These are phyloP conservation scores for Hymenopus coronatus DNA, from an alignment of 2,888 invertebrate genomes.

Conservation along the genomic window DNA sequence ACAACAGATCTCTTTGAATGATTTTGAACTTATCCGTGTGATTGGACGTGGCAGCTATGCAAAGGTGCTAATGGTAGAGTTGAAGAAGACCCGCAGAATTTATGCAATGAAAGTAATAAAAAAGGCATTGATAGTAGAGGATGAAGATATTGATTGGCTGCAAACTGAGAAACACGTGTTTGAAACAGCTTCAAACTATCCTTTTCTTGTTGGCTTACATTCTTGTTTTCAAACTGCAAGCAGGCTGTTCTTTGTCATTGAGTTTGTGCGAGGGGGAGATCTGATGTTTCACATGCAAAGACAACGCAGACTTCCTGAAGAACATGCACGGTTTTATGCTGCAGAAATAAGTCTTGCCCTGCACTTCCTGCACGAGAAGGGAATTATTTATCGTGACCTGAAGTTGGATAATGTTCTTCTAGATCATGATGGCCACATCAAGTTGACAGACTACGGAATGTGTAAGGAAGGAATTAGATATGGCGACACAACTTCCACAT, in stretches of 20 bases:
- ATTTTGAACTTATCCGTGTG: slow-evolving; percentile 96
- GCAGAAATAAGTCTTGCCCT: slow-evolving; percentile 97
- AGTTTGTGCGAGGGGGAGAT: slow-evolving; percentile 97
- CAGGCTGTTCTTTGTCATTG: slow-evolving; percentile 96
- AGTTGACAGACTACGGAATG: slow-evolving; percentile 98
- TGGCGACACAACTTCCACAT: slow-evolving; percentile 94
- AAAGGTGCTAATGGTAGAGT: slow-evolving; percentile 97
- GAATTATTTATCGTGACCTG: slow-evolving; percentile 96
- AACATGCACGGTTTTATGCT: slow-evolving; percentile 97
- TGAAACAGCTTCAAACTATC: slow-evolving; percentile 99
- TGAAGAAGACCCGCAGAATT: slow-evolving; percentile 90
- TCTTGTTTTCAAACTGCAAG: slow-evolving; percentile 99
- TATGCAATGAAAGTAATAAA: slow-evolving; percentile 99
- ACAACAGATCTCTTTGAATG: slow-evolving; percentile 67
- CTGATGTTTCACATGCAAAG: slow-evolving; percentile 99
- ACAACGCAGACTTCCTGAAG: slow-evolving; percentile 92
- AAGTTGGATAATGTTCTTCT: slow-evolving; percentile 96
- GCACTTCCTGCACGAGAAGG: slow-evolving; percentile 96
- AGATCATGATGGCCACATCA: slow-evolving; percentile 98
- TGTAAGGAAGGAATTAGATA: slow-evolving; percentile 96
- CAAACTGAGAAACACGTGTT: slow-evolving; percentile 99
- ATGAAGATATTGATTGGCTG: slow-evolving; percentile 84
- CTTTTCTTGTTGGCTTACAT: slow-evolving; percentile 97
- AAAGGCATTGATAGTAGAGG: slow-evolving; percentile 97
- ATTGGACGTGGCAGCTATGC: slow-evolving; percentile 99